A percentile compares a stretch with the other conserved stretches of the same genome.
phyloP scores from a whole-genome alignment of 2,888 invertebrate genomes.

The Limenitis camilla region DNA sequence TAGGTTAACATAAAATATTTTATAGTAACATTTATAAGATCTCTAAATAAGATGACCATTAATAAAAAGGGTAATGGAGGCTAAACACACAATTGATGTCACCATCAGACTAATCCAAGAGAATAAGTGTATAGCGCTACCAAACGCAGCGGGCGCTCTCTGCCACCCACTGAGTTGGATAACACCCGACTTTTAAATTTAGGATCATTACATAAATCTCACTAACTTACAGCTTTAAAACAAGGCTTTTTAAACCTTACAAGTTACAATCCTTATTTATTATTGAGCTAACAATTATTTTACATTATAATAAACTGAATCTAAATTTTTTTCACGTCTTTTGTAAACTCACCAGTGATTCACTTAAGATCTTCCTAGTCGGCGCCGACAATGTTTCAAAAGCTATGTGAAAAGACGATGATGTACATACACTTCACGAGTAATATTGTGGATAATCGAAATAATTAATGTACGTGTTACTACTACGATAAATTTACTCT shows the following conservation, averaged over 20 bases:
- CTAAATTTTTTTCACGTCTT: too few species aligned
- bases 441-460: too few species aligned
- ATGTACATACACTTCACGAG: too few species aligned
- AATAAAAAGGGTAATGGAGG: constrained; percentile 13
- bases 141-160: constrained; percentile 20
- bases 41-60: constrained; percentile 2
- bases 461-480: too few species aligned
- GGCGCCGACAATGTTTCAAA: too few species aligned
- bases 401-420: too few species aligned
- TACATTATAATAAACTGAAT: neutral
- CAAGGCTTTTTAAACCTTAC: neutral
- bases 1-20: too few species aligned
- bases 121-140: constrained; percentile 14
- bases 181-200: constrained; percentile 54
- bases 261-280: neutral
- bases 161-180: constrained; percentile 30
- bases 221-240: constrained; percentile 2
- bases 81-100: constrained; percentile 20
- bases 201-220: constrained; percentile 55
- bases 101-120: constrained; percentile 21
- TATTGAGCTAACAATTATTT: neutral
- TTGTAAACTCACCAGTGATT: too few species aligned
- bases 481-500: too few species aligned
- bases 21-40: neutral
- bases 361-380: too few species aligned